phyloP scores from a whole-genome alignment of 2,888 invertebrate genomes.

The Noctua comes region DNA sequence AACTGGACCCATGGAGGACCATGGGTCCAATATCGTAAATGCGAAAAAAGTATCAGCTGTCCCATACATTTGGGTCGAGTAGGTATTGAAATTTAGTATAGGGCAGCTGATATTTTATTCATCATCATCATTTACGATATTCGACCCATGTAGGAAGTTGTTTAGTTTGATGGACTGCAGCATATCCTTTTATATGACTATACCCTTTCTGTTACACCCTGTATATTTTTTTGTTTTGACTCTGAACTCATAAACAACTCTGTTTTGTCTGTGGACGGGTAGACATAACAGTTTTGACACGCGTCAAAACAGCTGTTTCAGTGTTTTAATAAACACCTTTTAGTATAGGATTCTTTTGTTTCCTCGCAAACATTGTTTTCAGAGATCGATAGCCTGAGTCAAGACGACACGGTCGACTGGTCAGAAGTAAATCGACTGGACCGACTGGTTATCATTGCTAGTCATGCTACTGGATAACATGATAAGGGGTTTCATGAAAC shows the following conservation, averaged over 20 bases:
- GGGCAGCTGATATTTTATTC: too few species aligned
- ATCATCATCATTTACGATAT: too few species aligned
- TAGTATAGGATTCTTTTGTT: background rate
- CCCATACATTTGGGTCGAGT: too few species aligned
- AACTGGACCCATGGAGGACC: too few species aligned
- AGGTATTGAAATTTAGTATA: too few species aligned
- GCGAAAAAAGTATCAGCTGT: too few species aligned
- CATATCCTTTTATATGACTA: too few species aligned
- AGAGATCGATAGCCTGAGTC: background rate
- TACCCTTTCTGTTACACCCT: too few species aligned
- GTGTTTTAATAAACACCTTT: background rate
- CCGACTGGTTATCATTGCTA: background rate
- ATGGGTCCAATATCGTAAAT: too few species aligned
- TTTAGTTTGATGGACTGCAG: too few species aligned
- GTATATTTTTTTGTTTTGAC: too few species aligned
- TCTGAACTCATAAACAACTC: background rate
- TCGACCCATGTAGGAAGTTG: too few species aligned
- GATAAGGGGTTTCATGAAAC: background rate
- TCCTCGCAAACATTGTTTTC: background rate
- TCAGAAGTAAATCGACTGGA: background rate
- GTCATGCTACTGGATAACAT: background rate
- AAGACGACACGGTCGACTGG: background rate
- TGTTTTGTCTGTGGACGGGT: background rate
- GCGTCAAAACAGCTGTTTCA: constrained; percentile 21
- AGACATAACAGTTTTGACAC: constrained; percentile 36